Evolutionary conservation across 2,113 vertebrate species (phyloP).

Genomic region (Tauraco erythrolophus): DNA sequence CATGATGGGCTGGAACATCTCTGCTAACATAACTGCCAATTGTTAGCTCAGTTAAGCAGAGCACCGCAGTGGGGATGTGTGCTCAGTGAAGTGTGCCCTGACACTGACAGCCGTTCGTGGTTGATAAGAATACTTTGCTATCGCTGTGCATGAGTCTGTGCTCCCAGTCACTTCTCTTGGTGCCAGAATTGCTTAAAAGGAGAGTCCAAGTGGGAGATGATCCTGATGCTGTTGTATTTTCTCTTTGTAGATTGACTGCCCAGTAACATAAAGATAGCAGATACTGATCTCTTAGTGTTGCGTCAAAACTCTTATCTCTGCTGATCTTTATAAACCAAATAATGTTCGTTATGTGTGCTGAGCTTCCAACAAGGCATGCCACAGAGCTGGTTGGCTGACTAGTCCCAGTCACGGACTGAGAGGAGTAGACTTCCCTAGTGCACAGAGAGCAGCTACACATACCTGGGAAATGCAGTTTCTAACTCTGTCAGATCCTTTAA

Average conservation of each 20-base stretch:
- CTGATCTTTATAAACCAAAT: neutral
- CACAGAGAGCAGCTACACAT: neutral
- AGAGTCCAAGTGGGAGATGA: neutral
- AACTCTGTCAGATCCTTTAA: neutral
- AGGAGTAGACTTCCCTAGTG: neutral
- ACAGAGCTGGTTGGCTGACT: neutral
- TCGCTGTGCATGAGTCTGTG: neutral
- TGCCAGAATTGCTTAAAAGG: neutral
- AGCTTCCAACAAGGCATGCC: neutral
- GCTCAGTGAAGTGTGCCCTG: neutral
- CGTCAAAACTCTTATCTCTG: neutral
- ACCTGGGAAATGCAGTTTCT: neutral
- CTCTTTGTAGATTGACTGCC: neutral
- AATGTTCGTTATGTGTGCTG: neutral
- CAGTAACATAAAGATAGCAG: neutral
- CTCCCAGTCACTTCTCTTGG: neutral
- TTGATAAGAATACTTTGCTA: neutral
- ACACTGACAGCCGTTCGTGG: rapidly evolving
- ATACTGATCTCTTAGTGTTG: neutral
- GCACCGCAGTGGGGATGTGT: rapidly evolving
- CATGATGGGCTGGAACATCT: neutral
- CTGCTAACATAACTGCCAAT: neutral
- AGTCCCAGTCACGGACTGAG: neutral
- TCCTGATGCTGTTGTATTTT: neutral
- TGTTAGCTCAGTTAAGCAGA: neutral